Base-by-base conservation (phyloP, 2,113 vertebrate genomes). In the Piprites chloris region DNA sequence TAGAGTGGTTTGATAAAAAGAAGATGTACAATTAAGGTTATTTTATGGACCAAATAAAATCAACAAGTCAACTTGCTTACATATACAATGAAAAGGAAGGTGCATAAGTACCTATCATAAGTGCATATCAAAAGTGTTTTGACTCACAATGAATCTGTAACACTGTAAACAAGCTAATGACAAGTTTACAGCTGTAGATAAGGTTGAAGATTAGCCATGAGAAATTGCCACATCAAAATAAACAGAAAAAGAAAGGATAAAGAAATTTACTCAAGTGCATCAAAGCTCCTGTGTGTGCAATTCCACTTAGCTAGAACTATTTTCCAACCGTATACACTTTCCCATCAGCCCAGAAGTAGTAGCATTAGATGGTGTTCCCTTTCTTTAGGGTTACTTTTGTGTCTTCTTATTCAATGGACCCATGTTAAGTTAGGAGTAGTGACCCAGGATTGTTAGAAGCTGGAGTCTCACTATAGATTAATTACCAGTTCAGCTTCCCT, bases 91-190 rank as follows among this genome's bases (percentile, higher is more conserved):
- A 73, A 73, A 93, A 80, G 30, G 39, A 66, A 83, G n/a, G 33
- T 23, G 27, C 11, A 3, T 13, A 85, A 66, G 8, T 55, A 61
- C 16, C 0, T 55, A 79, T 50, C 19, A 3, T 30, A 61, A 87
- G 24, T 14, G 23, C 18, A 4, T 65, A 53, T 58, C 49, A 69
- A 20, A 80, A 41, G 26, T 46, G 46, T 92, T 90, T 71, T 39
- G 37, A 84, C 37, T 41, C 50, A 80, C 46, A 93, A n/a, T 80
- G 55, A 83, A 73, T 50, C 27, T n/a, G 33, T 35, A 63, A 59
- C 37, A 84, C 16, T 84, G 50, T 88, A 95, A 96, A 90, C 42
- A 75, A 73, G 32, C 53, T 85, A 88, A 73, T 92, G 80, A 79
- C 44, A 96, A 85, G 32, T 49, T 88, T 92, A 85, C 26, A 80